Evolutionary conservation across 2,797 vertebrate species (phyloP).

Genomic region (Mus minutoides): DNA sequence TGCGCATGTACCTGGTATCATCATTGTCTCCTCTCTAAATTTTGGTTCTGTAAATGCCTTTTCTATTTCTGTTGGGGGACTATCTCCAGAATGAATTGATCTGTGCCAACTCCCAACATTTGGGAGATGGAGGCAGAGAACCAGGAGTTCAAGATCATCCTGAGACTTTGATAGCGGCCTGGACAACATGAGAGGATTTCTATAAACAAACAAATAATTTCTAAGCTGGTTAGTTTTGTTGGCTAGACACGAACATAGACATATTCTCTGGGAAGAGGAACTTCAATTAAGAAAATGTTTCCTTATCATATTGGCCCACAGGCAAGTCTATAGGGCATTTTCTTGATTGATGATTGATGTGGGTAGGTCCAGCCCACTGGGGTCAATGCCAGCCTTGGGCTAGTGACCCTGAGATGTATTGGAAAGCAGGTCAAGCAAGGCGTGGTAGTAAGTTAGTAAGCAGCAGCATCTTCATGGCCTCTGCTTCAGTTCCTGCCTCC

Average conservation of each 20-base stretch:
- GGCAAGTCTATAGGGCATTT: neutral
- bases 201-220: neutral
- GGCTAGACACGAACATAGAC: neutral
- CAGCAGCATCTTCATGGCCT: neutral
- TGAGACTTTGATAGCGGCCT: neutral
- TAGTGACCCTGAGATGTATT: neutral
- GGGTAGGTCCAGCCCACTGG: neutral
- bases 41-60: slow-evolving; percentile 38
- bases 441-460: neutral
- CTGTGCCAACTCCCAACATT: neutral
- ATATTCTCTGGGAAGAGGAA: too few relatives aligned
- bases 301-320: neutral
- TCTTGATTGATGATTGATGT: neutral
- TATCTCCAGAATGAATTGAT: neutral
- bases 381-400: too few relatives aligned
- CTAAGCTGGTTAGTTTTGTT: neutral
- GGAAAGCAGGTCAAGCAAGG: neutral
- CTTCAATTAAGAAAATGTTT: neutral
- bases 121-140: neutral
- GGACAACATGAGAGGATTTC: neutral
- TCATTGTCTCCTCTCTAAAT: neutral
- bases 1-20: neutral
- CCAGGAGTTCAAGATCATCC: neutral
- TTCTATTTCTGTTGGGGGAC: neutral
- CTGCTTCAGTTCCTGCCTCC: neutral